Base-by-base conservation (phyloP, 2,113 vertebrate species). In the Danionella cerebrum region DNA sequence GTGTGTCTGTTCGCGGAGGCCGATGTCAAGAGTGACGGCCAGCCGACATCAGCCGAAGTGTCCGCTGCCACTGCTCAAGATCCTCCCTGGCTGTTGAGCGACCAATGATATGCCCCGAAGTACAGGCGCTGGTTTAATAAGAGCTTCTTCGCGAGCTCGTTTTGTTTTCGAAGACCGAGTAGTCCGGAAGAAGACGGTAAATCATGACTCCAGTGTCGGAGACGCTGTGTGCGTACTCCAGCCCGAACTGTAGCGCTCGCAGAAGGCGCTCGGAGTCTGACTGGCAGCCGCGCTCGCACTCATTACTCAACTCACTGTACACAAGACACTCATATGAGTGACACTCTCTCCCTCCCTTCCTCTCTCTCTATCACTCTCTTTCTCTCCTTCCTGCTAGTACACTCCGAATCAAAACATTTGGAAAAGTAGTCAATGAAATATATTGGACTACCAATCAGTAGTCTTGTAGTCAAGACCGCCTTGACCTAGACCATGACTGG, bases 1-100 rank as follows among this genome's bases (percentile, higher is more conserved):
- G 55, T 25, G 60, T 18, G 80, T 77, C 69, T 80, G 79, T 62
- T 79, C 80, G 74, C 79, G 80, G 84, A 87, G 86, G 87, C 87
- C 89, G 87, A 83, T 84, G 88, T 88, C 84, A 83, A 78, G 76
- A 85, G 79, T 78, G 80, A 84, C 84, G 80, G 83, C 80, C 84
- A 47, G 83, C 75, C 76, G 79, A 87, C 87, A 86, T 88, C 86
- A 83, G 83, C 83, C 78, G 79, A 79, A 84, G 83, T 76, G 64
- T 51, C 69, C 71, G 71, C 80, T 73, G 78, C 77, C 80, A 71
- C 84, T 78, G 83, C 81, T 77, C 75, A 76, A 81, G 69, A 80
- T 76, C 77, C 72, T 79, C 78, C 71, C 51, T 38, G 75, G 50
- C 68, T 78, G 65, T 25, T 8, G 11, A n/a, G 24, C 31, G 24